Conservation (phyloP, 2,797 vertebrate genomes). For the Nasua narica region DNA sequence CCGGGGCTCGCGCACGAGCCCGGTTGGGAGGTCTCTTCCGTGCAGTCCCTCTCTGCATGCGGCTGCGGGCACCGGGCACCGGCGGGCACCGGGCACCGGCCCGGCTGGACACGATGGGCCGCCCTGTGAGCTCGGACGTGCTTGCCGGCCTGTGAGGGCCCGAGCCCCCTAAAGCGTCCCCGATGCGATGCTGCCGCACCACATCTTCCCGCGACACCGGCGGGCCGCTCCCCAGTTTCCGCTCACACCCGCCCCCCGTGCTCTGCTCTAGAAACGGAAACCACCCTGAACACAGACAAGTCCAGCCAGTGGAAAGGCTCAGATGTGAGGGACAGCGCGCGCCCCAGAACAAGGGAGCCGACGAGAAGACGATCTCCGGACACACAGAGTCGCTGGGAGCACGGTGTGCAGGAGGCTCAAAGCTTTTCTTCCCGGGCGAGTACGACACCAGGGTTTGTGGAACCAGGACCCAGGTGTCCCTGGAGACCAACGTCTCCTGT, state of each 20-base stretch:
- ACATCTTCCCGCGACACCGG: fast-evolving
- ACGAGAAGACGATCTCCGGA: too few relatives aligned
- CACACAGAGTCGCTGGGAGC: too few relatives aligned
- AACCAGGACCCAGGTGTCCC: not conserved
- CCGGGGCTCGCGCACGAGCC: not conserved
- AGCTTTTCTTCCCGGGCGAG: fast-evolving
- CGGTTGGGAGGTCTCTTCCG: fast-evolving
- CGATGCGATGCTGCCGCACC: fast-evolving
- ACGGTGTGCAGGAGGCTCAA: not conserved
- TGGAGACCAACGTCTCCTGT: fast-evolving
- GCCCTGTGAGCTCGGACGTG: fast-evolving
- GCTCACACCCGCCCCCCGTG: fast-evolving
- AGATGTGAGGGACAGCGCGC: fast-evolving
- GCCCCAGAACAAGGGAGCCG: fast-evolving
- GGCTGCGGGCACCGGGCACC: fast-evolving
- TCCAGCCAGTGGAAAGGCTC: fast-evolving
- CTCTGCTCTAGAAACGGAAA: not conserved
- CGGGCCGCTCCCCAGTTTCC: fast-evolving
- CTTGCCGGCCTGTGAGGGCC: too few relatives aligned
- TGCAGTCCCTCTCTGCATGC: not conserved
- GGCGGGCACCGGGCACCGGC: fast-evolving
- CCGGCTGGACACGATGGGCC: too few relatives aligned
- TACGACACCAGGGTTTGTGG: fast-evolving
- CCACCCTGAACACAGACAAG: fast-evolving
- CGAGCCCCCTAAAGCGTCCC: not conserved